A percentile compares a stretch with the other conserved stretches of the same genome.
Conservation (phyloP, 2,888 invertebrate species). For the Hipparchia sbordonii region DNA sequence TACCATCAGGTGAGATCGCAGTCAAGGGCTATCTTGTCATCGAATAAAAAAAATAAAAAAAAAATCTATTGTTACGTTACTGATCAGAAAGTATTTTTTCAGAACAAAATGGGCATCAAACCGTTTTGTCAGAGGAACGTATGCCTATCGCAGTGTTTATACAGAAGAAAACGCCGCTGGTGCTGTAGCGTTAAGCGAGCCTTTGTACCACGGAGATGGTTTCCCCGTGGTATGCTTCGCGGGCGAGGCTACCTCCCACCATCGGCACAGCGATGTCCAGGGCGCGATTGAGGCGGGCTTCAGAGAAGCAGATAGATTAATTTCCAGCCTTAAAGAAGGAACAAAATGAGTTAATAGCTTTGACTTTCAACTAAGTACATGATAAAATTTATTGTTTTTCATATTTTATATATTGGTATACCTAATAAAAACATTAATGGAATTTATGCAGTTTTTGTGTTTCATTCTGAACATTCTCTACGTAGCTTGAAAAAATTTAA, state of each 20-base stretch:
- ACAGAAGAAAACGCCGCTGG: constrained; percentile 80
- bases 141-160: constrained; percentile 83
- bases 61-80: no score
- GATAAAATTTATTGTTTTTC: no score
- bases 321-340: background rate
- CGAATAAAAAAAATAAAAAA: no score
- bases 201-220: constrained; percentile 63
- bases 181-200: constrained; percentile 81
- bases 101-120: constrained; percentile 87
- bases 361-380: no score
- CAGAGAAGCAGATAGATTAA: constrained; percentile 85
- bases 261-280: constrained; percentile 86
- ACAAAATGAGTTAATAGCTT: no score
- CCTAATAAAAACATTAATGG: no score
- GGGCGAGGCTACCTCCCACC: constrained; percentile 87
- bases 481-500: no score
- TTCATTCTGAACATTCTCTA: no score
- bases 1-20: no score
- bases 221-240: constrained; percentile 84
- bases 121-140: constrained; percentile 84
- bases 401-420: no score
- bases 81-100: constrained; percentile 40
- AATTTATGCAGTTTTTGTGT: no score
- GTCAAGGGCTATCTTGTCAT: no score
- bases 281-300: constrained; percentile 89